Percentiles rank a stretch among this genome's conserved stretches.
Evolutionary conservation across 92 coral and sea anemone species (phyloP).

Genomic region (Porites divaricata): DNA sequence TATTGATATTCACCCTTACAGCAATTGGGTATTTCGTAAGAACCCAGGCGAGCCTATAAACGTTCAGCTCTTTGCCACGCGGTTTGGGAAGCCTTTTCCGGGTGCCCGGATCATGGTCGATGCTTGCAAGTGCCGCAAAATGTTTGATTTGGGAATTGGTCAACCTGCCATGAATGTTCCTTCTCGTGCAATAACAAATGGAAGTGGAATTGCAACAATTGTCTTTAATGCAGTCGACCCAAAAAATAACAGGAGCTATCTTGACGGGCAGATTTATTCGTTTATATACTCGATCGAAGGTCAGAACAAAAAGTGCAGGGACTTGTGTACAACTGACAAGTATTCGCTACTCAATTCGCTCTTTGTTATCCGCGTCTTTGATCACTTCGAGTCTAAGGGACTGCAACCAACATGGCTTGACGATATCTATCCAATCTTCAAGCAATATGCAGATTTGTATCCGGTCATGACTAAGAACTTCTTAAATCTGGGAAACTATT

Average conservation of each 20-base stretch:
- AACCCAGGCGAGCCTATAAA: conserved; percentile 52
- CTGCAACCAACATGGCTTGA: conserved; percentile 68
- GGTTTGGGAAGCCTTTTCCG: conserved; percentile 64
- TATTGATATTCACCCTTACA: conserved; percentile 69
- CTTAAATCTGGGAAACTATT: conserved; percentile 76
- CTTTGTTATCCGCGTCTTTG: conserved; percentile 43
- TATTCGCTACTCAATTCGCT: conserved; percentile 28
- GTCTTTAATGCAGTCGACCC: conserved; percentile 55
- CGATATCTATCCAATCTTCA: conserved; percentile 72
- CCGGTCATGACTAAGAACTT: conserved; percentile 81
- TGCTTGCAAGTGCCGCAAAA: not conserved
- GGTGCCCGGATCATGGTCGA: conserved; percentile 21
- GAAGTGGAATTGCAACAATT: conserved; percentile 58
- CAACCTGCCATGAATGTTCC: conserved; percentile 32
- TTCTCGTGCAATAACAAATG: conserved; percentile 18
- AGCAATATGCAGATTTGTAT: conserved; percentile 78
- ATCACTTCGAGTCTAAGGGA: conserved; percentile 2
- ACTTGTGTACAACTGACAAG: not conserved
- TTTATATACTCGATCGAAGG: conserved; percentile 46
- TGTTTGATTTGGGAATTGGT: conserved; percentile 5
- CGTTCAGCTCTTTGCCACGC: conserved; percentile 60
- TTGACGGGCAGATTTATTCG: conserved; percentile 77
- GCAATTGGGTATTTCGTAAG: conserved; percentile 58
- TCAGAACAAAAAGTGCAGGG: not conserved
- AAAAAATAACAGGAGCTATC: conserved; percentile 49